phyloP scores from a whole-genome alignment of 2,888 invertebrate genomes.

The Phortica okadai region DNA sequence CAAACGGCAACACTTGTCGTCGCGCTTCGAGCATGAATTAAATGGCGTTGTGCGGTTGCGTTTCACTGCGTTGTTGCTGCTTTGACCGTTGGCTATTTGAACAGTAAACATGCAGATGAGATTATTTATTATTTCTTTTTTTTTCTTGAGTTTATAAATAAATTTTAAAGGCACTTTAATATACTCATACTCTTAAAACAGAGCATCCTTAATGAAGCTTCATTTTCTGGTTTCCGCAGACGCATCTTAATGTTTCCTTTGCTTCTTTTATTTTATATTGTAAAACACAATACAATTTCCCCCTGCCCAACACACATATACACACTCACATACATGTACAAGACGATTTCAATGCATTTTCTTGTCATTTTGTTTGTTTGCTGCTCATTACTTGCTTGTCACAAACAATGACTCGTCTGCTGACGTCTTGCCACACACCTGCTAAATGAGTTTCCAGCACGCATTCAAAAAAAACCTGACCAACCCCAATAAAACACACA shows the following conservation, averaged over 20 bases:
- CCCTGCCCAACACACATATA: constrained; percentile 45
- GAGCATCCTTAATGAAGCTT: no score
- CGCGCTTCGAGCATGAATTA: neutral
- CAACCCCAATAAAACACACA: neutral
- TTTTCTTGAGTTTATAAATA: no score
- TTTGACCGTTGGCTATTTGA: constrained; percentile 2
- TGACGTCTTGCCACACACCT: neutral
- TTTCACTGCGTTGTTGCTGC: neutral
- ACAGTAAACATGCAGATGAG: neutral
- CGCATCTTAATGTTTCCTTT: neutral
- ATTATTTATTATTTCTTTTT: no score
- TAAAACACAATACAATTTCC: neutral
- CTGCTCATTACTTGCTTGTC: neutral
- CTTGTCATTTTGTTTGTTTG: constrained; percentile 48
- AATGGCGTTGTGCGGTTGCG: neutral
- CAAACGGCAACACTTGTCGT: constrained; percentile 41
- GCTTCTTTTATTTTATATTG: neutral
- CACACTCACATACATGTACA: constrained; percentile 33
- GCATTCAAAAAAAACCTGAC: neutral
- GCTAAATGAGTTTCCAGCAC: neutral
- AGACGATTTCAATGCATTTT: constrained; percentile 51
- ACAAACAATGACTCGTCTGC: neutral
- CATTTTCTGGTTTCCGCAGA: no score
- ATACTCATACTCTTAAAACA: no score
- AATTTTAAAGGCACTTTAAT: no score